Conservation (phyloP, 2,797 vertebrate genomes). For the Crocidura indochinensis region DNA sequence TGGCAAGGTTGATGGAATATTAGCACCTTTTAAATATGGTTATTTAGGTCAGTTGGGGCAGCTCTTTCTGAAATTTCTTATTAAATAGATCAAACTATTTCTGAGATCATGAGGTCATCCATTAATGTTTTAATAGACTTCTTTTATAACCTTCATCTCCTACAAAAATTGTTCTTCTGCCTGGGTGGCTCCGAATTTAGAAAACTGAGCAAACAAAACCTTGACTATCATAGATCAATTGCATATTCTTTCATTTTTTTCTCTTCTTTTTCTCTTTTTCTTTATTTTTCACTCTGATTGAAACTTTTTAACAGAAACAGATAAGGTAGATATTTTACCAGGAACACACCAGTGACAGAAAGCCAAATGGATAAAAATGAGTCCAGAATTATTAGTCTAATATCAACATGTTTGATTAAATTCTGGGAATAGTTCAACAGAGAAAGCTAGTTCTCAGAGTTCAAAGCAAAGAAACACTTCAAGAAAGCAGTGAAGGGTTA, state of each 20-base stretch:
- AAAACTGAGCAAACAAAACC: neutral
- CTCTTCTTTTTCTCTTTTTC: too few relatives aligned
- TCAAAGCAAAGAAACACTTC: conserved; percentile 1
- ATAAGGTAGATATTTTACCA: neutral
- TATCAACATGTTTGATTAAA: neutral
- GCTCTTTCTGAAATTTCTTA: neutral
- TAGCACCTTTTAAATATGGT: neutral
- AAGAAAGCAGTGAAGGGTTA: neutral
- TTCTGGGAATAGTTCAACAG: neutral
- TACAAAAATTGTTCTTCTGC: conserved; percentile 23
- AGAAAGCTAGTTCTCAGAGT: neutral
- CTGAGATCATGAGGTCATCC: neutral
- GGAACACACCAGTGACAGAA: conserved; percentile 33
- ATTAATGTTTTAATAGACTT: conserved; percentile 47
- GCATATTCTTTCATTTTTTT: neutral
- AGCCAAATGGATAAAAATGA: neutral
- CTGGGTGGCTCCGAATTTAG: neutral
- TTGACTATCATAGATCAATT: neutral
- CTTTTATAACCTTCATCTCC: neutral
- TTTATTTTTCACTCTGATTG: neutral
- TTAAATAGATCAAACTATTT: conserved; percentile 19
- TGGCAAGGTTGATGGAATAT: neutral
- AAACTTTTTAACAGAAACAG: conserved; percentile 12
- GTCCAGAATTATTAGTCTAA: neutral
- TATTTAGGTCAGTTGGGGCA: neutral